Percentiles rank a stretch among this genome's conserved stretches.
Evolutionary conservation across 2,113 vertebrate genomes (phyloP).

Genomic region (Gracilinanus agilis): DNA sequence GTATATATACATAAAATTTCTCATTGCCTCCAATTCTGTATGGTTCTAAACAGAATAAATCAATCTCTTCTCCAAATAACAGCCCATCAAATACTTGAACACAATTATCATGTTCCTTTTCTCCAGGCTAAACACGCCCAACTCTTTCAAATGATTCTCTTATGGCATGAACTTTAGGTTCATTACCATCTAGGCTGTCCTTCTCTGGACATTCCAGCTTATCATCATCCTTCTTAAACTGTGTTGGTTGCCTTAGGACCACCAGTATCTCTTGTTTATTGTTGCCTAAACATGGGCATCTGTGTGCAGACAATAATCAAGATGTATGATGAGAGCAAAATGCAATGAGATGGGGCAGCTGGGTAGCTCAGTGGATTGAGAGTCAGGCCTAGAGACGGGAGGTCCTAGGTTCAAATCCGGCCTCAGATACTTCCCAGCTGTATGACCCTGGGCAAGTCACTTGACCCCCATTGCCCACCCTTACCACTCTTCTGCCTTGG

Average conservation of each 20-base stretch:
- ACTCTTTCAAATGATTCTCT: not conserved
- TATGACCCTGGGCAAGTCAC: no score
- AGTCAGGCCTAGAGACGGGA: no score
- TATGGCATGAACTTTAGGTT: not conserved
- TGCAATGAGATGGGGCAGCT: not conserved
- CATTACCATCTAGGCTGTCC: not conserved
- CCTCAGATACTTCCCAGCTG: no score
- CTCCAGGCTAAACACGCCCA: no score
- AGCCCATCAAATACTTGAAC: not conserved
- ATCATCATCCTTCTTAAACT: not conserved
- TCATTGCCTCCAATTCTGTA: not conserved
- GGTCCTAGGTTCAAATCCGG: no score
- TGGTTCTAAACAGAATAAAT: not conserved
- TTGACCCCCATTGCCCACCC: no score
- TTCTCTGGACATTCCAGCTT: not conserved
- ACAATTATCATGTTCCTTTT: not conserved
- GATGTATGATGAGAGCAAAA: not conserved
- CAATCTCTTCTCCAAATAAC: not conserved
- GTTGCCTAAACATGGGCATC: not conserved
- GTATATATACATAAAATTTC: no score
- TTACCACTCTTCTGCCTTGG: no score
- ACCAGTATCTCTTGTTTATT: not conserved
- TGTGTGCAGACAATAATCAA: not conserved
- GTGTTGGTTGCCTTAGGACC: not conserved
- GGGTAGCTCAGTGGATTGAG: no score